Evolutionary conservation across 2,888 invertebrate genomes (phyloP).

Genomic region (Ochropacha duplaris): DNA sequence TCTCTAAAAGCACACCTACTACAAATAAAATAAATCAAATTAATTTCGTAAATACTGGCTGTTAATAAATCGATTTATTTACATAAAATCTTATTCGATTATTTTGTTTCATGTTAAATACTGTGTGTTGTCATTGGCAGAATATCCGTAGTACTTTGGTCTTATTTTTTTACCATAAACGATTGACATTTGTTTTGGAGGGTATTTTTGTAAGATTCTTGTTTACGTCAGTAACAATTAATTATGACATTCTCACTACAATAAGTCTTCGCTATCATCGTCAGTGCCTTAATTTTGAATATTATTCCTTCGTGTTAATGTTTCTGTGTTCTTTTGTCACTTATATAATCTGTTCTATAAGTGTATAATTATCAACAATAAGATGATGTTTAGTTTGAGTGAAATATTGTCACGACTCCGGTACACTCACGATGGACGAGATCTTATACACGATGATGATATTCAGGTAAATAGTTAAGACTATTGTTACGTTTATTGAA

Average conservation of each 20-base stretch:
- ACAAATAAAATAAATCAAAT: too few relatives aligned
- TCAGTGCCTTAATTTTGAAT: constrained; percentile 15
- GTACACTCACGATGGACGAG: constrained; percentile 66
- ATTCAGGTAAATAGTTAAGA: constrained; percentile 43
- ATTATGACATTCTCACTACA: background rate
- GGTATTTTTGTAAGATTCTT: background rate
- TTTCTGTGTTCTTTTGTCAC: constrained; percentile 18
- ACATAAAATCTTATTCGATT: too few relatives aligned
- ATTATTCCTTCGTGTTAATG: constrained; percentile 21
- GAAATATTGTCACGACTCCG: constrained; percentile 67
- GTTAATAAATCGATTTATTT: too few relatives aligned
- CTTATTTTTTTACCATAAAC: background rate
- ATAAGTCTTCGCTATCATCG: background rate
- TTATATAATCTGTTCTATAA: constrained; percentile 13
- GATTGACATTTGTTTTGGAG: constrained; percentile 3
- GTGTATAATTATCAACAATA: constrained; percentile 28
- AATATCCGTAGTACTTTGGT: background rate
- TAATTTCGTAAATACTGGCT: too few relatives aligned
- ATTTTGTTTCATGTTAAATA: too few relatives aligned
- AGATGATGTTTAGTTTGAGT: constrained; percentile 72
- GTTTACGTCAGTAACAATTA: background rate
- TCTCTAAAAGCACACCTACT: too few relatives aligned
- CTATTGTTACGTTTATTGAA: constrained; percentile 1
- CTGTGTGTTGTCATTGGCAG: background rate
- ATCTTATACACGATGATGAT: constrained; percentile 39